phyloP scores from a whole-genome alignment of 2,113 vertebrate genomes.

The Cinclus mexicanus region DNA sequence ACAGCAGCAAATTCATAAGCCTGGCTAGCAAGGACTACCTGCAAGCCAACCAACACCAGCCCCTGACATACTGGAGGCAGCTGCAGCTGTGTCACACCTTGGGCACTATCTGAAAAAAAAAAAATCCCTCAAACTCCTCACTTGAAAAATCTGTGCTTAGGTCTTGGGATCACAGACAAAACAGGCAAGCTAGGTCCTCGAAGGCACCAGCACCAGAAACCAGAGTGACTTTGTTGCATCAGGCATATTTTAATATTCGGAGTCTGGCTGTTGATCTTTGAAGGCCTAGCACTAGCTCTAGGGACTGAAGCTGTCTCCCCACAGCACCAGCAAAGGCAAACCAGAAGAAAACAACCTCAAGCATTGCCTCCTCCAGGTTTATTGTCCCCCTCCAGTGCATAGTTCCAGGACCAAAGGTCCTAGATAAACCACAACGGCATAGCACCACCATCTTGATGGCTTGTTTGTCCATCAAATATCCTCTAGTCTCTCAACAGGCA shows the following conservation, averaged over 20 bases:
- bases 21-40: neutral
- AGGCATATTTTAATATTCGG: neutral
- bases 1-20: neutral
- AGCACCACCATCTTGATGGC: neutral
- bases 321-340: neutral
- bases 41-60: neutral
- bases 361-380: neutral
- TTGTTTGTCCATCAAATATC: neutral
- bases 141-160: neutral
- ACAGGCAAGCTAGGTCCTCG: neutral
- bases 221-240: neutral
- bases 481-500: neutral
- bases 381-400: neutral
- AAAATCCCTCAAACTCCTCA: neutral
- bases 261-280: neutral
- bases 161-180: neutral
- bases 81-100: neutral
- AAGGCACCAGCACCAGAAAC: neutral
- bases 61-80: neutral
- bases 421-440: neutral
- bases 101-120: neutral
- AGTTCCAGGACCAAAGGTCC: neutral
- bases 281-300: neutral
- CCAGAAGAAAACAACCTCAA: neutral
- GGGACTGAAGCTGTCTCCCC: neutral